Evolutionary conservation across 2,113 vertebrate species (phyloP), one percentile per base, ranked within the genome.

Genomic region (Salvelinus namaycush): DNA sequence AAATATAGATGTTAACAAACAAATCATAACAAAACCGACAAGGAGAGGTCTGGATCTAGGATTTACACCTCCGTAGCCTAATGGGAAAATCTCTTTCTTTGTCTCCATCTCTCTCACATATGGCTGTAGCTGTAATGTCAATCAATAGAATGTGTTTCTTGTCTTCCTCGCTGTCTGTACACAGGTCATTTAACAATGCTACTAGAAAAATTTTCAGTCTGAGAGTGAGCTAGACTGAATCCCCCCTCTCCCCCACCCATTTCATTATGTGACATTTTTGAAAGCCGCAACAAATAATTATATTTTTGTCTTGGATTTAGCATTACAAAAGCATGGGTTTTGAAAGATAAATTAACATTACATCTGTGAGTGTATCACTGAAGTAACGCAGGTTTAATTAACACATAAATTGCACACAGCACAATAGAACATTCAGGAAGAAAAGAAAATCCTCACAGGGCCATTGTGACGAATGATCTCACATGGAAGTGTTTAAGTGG

Each of bases 111-210:
- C 20, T 49, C 57, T 70, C 62, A 73, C 62, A 57, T 22, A 20
- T 9, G 12, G 9, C 20, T 29, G 31, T 39, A 31, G 1, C 20
- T 8, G 8, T 24, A 39, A 59, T 73, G 24, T 60, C 49, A 67
- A 13, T 34, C 44, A 74, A 49, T 75, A 48, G 44, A 59, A 26
- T 14, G 7, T 26, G 8, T 54, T 22, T 31, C 2, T 51, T 76
- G 39, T 65, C 68, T 26, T 8, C 74, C 22, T 68, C 49, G n/a
- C 44, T 34, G 26, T 69, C n/a, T 69, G 39, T 39, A 44, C 34
- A 75, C 57, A 65, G 24, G 57, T 75, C 70, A 77, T 44, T 76
- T 65, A 83, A 67, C 78, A 68, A 54, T 48, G 80, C 73, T 59
- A 79, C 70, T 74, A 69, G 70, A 75, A 80, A 29, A 24, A 57